Percentiles rank a stretch among this genome's conserved stretches.
Conservation (phyloP, 2,113 vertebrate species). For the Herpetotheres cachinnans region DNA sequence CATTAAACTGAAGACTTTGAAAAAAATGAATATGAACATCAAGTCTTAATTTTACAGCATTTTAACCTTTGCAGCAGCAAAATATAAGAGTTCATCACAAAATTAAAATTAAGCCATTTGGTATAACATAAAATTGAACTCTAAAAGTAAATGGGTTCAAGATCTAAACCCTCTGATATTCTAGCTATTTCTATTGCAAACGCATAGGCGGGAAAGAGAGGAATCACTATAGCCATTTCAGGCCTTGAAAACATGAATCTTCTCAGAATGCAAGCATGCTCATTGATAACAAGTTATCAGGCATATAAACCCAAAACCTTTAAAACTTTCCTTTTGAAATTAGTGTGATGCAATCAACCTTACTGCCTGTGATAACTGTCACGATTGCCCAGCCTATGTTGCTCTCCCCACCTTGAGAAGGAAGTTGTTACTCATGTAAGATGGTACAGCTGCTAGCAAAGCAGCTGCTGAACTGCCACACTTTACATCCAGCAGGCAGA, state of each 20-base stretch:
- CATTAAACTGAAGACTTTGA: not conserved
- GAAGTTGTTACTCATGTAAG: not conserved
- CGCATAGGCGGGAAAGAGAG: rapidly evolving
- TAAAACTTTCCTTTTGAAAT: not conserved
- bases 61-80: not conserved
- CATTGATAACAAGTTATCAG: not conserved
- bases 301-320: not conserved
- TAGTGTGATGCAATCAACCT: not conserved
- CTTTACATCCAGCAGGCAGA: not conserved
- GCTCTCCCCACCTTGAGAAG: not conserved
- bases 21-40: not conserved
- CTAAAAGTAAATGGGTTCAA: not conserved
- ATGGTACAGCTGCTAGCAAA: not conserved
- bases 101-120: not conserved
- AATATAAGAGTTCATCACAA: not conserved
- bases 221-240: not conserved
- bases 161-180: not conserved
- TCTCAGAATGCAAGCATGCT: not conserved
- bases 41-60: not conserved
- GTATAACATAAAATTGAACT: not conserved
- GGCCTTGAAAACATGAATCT: not conserved
- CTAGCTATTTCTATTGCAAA: not conserved
- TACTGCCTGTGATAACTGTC: not conserved
- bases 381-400: not conserved
- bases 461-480: not conserved